phyloP scores from a whole-genome alignment of 2,113 vertebrate species.

The Procavia capensis region DNA sequence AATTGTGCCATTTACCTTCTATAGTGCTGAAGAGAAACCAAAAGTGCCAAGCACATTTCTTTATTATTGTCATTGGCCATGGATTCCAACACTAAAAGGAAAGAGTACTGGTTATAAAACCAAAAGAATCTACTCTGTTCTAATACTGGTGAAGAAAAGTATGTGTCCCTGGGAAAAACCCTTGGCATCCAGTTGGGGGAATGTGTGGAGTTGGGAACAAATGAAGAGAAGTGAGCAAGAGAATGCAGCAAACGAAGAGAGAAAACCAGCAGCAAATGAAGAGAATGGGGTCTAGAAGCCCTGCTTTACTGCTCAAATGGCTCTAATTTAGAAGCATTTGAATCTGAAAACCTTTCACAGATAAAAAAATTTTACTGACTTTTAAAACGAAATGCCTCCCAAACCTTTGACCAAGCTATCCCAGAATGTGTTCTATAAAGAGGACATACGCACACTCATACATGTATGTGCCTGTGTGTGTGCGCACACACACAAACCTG shows the following conservation, averaged over 20 bases:
- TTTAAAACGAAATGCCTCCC: not conserved
- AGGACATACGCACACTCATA: not conserved
- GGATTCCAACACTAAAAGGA: conserved; percentile 62
- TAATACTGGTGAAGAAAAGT: conserved; percentile 62
- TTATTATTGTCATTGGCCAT: conserved; percentile 70
- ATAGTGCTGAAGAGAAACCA: conserved; percentile 40
- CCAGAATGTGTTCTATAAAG: not conserved
- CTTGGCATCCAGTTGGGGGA: not conserved
- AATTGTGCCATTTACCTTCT: conserved; percentile 54
- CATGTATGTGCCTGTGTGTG: too few species aligned
- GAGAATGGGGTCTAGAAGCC: not conserved
- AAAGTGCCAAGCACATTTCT: conserved; percentile 71
- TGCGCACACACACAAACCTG: not conserved
- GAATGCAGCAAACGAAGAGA: too few species aligned
- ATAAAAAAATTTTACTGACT: not conserved
- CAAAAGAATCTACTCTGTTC: conserved; percentile 58
- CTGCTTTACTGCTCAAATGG: not conserved
- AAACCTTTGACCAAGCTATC: not conserved
- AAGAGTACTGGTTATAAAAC: conserved; percentile 72
- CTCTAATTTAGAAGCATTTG: not conserved
- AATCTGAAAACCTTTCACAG: conserved; percentile 15
- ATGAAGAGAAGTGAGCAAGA: not conserved
- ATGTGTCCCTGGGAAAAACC: conserved; percentile 41
- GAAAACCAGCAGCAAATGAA: too few species aligned
- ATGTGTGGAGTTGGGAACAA: not conserved